phyloP scores from a whole-genome alignment of 64 coral and sea anemone species.

The Stichodactyla helianthus region DNA sequence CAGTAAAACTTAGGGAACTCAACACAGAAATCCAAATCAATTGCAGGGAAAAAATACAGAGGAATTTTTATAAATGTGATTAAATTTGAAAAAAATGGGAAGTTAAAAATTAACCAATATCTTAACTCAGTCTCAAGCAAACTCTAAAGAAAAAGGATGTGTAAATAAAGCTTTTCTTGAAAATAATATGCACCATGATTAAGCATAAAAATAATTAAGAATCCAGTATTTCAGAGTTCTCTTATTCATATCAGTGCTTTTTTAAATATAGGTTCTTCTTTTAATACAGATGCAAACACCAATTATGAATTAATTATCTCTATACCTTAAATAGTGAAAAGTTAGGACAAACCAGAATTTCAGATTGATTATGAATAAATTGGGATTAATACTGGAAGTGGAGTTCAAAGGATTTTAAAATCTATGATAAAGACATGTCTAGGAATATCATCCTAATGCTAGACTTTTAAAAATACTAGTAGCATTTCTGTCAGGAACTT shows the following conservation, averaged over 20 bases:
- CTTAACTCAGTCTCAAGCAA: not conserved
- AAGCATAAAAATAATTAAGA: not conserved
- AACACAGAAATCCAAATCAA: not conserved
- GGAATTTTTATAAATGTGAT: not conserved
- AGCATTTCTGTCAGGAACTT: not conserved
- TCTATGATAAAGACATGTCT: not conserved
- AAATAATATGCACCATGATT: not conserved
- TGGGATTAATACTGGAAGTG: not conserved
- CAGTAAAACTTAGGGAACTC: not conserved
- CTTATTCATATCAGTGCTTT: not conserved
- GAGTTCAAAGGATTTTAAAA: not conserved
- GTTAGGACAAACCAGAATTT: not conserved
- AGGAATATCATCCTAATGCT: not conserved
- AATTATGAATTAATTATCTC: constrained; percentile 11
- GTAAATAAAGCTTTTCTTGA: not conserved
- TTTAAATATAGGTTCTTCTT: not conserved
- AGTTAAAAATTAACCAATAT: constrained; percentile 1
- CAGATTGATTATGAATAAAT: constrained; percentile 11
- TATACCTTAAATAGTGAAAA: constrained; percentile 7
- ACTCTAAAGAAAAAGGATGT: not conserved
- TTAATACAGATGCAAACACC: constrained; percentile 7
- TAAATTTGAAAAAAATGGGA: not conserved
- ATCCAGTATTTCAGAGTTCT: not conserved
- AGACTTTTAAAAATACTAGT: not conserved
- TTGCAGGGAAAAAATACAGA: not conserved